Evolutionary conservation across 2,797 vertebrate species (phyloP), one percentile per base, ranked within the genome.

Genomic region (Babyrousa celebensis): DNA sequence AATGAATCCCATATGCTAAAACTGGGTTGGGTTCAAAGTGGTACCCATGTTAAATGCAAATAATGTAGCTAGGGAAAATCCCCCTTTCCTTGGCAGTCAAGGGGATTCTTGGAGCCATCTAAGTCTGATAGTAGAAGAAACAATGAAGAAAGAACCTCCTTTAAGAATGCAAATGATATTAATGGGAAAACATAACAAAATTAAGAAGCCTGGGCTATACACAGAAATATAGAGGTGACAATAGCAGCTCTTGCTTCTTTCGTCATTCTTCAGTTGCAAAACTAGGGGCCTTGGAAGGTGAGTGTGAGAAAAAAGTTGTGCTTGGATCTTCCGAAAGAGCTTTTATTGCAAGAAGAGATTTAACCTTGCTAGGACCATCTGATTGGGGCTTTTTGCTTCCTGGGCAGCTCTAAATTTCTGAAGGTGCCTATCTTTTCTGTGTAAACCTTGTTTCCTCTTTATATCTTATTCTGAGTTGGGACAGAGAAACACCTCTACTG

Each of bases 21-120:
- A 75, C 20, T 43, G 65, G 71, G 12, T 18, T 94, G 72, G 54
- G 82, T 83, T 91, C 89, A 93, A 92, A 89, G 62, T 54, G 36
- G 92, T 72, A 94, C 68, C 32, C 52, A 67, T 48, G 5, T 63
- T 72, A 95, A 84, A 89, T 36, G 94, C 79, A 89, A 63, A 75
- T 67, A 60, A 80, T 9, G 3, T 75, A 29, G 12, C 93, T 80
- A 27, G 23, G 65, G 29, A 58, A 80, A 88, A 56, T 29, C 12
- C 12, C 15, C 12, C 15, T 80, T 91, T 62, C 40, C 63, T 52
- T 15, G 43, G 25, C 18, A 62, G 43, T 89, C 65, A 72, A 52
- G 23, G 56, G 60, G 4, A 56, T 82, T 75, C 23, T 65, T 56
- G 16, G 75, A 86, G 27, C 17, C 62, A 72, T 48, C 8, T 32